These are phyloP conservation scores for Cheirogaleus medius DNA, from an alignment of 2,113 vertebrate genomes.

Conservation along the genomic window DNA sequence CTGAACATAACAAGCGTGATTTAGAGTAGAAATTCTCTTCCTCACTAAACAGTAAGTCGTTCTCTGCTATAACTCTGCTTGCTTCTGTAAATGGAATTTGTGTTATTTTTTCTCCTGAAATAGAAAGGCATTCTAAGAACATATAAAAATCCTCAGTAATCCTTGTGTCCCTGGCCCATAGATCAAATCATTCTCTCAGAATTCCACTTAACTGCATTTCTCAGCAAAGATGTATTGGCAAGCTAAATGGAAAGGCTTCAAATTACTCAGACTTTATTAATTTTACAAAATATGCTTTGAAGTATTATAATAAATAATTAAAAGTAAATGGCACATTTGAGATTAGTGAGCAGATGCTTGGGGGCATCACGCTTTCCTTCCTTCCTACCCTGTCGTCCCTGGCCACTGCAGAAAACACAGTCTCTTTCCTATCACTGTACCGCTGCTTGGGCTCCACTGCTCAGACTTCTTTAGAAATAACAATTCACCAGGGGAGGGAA, in stretches of 20 bases:
- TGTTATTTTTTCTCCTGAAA: conserved; percentile 55
- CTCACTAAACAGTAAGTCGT: not conserved
- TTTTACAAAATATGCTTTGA: conserved; percentile 66
- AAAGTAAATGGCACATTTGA: conserved; percentile 33
- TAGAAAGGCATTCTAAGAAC: conserved; percentile 60
- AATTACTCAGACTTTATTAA: conserved; percentile 50
- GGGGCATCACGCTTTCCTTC: no score
- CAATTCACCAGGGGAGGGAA: not conserved
- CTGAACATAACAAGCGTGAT: not conserved
- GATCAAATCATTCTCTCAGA: conserved; percentile 47
- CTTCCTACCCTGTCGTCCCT: not conserved
- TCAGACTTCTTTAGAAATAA: not conserved
- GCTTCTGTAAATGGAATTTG: conserved; percentile 22
- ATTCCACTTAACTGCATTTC: conserved; percentile 31
- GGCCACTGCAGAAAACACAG: not conserved
- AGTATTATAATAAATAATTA: conserved; percentile 35
- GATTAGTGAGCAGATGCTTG: conserved; percentile 21
- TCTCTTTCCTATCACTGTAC: not conserved
- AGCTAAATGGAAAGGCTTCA: conserved; percentile 39
- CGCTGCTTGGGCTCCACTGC: not conserved
- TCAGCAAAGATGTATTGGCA: conserved; percentile 40
- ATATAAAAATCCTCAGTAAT: conserved; percentile 55
- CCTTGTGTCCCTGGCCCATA: conserved; percentile 4
- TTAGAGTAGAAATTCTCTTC: not conserved
- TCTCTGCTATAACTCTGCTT: not conserved